Conservation (phyloP, 2,888 invertebrate species). For the Leptogaster cylindrica region DNA sequence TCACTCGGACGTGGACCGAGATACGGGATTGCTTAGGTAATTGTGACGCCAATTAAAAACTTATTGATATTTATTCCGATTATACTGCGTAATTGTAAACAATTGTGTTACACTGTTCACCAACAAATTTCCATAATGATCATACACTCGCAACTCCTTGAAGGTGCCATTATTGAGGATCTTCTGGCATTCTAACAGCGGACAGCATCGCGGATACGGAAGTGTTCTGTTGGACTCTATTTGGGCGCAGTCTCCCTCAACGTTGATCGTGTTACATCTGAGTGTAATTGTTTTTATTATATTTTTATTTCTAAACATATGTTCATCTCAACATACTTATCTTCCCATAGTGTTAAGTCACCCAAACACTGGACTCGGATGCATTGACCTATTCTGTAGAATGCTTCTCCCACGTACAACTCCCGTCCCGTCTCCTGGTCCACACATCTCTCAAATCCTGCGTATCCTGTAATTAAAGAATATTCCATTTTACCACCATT, state of each 20-base stretch:
- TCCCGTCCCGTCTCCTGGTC: conserved; percentile 55
- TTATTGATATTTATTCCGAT: conserved; percentile 27
- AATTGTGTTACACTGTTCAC: conserved; percentile 54
- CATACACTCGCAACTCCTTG: conserved; percentile 54
- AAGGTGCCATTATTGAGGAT: conserved; percentile 50
- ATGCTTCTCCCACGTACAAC: conserved; percentile 57
- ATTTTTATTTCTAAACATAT: not conserved
- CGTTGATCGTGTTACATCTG: conserved; percentile 55
- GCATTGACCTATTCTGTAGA: conserved; percentile 56
- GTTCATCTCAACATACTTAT: conserved; percentile 53
- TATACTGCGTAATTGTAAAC: conserved; percentile 45
- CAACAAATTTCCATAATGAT: conserved; percentile 56
- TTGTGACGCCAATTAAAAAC: no score
- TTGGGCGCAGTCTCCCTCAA: conserved; percentile 53
- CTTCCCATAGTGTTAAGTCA: conserved; percentile 56
- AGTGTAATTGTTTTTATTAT: no score
- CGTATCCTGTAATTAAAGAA: no score
- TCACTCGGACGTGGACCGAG: no score
- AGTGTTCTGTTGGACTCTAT: conserved; percentile 51
- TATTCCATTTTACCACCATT: no score
- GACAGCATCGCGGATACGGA: conserved; percentile 58
- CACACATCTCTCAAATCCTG: conserved; percentile 50
- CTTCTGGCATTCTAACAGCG: conserved; percentile 55
- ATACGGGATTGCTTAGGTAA: no score
- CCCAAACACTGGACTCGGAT: conserved; percentile 58